Evolutionary conservation across 2,113 vertebrate genomes (phyloP).

Genomic region (Cacatua alba): DNA sequence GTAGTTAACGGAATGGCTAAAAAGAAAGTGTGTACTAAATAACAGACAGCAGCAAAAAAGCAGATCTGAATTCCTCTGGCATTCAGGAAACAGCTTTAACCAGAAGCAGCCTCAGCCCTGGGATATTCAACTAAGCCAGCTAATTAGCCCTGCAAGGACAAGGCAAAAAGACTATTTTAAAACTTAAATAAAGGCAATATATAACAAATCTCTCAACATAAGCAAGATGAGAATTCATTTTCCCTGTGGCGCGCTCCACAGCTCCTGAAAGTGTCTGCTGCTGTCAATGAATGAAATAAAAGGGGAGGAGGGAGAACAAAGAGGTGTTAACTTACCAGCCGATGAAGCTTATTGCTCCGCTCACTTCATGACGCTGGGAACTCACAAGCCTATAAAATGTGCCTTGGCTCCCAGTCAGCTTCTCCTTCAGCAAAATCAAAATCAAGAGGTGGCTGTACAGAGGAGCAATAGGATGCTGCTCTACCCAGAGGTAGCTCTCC

Average conservation of each 20-base stretch:
- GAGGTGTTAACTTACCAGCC: conserved; percentile 28
- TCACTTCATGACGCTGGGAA: conserved; percentile 35
- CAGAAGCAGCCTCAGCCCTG: not conserved
- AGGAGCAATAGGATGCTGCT: not conserved
- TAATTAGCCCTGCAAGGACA: conserved; percentile 19
- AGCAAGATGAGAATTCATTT: not conserved
- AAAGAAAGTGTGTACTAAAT: not conserved
- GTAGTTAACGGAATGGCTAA: not conserved
- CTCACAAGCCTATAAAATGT: conserved; percentile 52
- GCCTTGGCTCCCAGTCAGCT: not conserved
- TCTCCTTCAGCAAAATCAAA: conserved; percentile 11
- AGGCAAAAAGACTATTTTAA: not conserved
- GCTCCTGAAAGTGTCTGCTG: conserved; percentile 23
- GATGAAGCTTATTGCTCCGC: not conserved
- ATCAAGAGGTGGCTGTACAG: not conserved
- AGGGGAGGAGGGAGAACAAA: conserved; percentile 25
- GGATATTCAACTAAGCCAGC: not conserved
- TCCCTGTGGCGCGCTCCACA: not conserved
- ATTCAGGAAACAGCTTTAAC: not conserved
- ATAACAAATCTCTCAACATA: not conserved
- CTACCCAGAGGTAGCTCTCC: not conserved
- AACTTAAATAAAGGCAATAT: conserved; percentile 2
- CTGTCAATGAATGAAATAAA: conserved; percentile 25
- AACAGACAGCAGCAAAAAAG: not conserved
- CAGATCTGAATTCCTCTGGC: not conserved